These are phyloP conservation scores for Eciton burchellii DNA, from an alignment of 1,140 invertebrate species.

Conservation along the genomic window DNA sequence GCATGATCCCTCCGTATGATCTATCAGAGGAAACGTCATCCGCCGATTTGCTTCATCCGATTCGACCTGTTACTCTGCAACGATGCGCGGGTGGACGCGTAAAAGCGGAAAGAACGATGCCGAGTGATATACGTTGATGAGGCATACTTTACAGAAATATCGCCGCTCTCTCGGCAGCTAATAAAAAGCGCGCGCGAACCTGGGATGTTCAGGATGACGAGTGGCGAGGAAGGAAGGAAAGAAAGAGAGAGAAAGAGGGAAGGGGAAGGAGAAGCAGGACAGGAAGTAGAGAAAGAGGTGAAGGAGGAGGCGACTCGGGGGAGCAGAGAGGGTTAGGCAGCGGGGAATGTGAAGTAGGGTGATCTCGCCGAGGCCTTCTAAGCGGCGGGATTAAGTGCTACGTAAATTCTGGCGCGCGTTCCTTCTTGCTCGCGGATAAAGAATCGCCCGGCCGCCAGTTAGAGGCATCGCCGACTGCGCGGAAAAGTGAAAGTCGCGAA, in stretches of 20 bases:
- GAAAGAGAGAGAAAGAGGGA: no score
- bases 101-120: constrained; percentile 19
- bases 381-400: constrained; percentile 84
- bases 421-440: constrained; percentile 77
- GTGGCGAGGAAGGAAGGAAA: constrained; percentile 72
- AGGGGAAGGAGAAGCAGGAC: no score
- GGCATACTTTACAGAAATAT: constrained; percentile 13
- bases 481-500: constrained; percentile 68
- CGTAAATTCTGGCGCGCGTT: constrained; percentile 80
- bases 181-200: constrained; percentile 51
- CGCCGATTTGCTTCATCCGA: neutral
- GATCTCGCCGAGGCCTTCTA: constrained; percentile 81
- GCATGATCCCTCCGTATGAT: neutral
- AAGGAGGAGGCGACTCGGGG: constrained; percentile 75
- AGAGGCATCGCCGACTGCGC: constrained; percentile 68
- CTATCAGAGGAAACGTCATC: neutral
- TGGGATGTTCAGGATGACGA: constrained; percentile 70
- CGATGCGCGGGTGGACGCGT: neutral
- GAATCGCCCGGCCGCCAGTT: constrained; percentile 78
- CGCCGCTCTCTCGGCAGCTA: constrained; percentile 42
- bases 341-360: constrained; percentile 79
- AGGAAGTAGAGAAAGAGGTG: constrained; percentile 74
- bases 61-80: neutral
- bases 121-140: constrained; percentile 20
- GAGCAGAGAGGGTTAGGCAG: constrained; percentile 78